phyloP scores from a whole-genome alignment of 2,113 vertebrate species.

The Tachysurus vachellii region DNA sequence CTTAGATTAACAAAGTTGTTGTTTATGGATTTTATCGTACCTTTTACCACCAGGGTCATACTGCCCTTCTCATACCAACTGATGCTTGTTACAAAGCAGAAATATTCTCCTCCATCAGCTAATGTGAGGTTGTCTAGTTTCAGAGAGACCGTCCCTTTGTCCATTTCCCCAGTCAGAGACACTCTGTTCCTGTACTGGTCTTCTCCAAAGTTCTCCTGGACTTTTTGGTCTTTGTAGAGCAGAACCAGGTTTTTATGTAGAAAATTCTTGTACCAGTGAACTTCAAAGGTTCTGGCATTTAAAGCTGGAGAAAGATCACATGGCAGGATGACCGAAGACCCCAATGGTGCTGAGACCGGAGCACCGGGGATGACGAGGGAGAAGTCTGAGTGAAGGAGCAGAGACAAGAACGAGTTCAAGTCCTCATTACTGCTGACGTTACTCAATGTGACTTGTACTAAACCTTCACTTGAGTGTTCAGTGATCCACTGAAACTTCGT shows the following conservation, averaged over 20 bases:
- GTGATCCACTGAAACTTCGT: too few relatives aligned
- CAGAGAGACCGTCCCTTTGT: neutral
- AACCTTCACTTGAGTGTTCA: neutral
- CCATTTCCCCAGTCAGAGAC: conserved; percentile 2
- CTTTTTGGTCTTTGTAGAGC: neutral
- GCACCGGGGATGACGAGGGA: neutral
- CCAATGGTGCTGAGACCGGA: neutral
- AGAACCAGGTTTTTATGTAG: neutral
- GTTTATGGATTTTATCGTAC: neutral
- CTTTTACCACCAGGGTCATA: neutral
- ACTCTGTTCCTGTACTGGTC: neutral
- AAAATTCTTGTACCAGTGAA: neutral
- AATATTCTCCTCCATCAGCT: neutral
- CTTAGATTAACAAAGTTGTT: neutral
- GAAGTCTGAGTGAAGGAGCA: neutral
- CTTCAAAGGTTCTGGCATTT: conserved; percentile 5
- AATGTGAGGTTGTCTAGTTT: neutral
- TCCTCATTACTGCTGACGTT: neutral
- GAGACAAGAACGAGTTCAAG: neutral
- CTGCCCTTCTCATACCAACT: neutral
- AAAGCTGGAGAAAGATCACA: neutral
- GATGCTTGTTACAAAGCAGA: neutral
- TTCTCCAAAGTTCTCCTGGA: neutral
- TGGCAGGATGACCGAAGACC: neutral
- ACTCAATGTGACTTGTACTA: neutral